phyloP scores from a whole-genome alignment of 2,797 vertebrate species.

The Psittacula echo region DNA sequence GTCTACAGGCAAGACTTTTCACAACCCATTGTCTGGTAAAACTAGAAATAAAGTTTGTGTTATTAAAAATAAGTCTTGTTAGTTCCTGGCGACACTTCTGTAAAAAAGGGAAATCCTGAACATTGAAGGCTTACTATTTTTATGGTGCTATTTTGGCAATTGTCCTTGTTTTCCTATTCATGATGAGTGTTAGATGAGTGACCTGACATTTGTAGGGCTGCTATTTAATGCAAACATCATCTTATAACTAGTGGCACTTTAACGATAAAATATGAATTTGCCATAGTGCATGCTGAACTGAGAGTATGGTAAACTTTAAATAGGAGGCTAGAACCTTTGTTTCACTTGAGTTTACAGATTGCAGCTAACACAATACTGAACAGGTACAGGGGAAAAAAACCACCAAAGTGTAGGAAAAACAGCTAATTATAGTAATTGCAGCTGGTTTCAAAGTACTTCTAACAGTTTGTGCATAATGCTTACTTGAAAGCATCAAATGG shows the following conservation, averaged over 20 bases:
- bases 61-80: not conserved
- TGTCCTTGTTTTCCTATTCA: not conserved
- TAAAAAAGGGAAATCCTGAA: slow-evolving; percentile 25
- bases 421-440: slow-evolving; percentile 89
- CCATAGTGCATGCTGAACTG: not conserved
- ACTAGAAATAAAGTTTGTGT: not conserved
- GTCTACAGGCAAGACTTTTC: not conserved
- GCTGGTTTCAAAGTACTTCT: slow-evolving; percentile 88
- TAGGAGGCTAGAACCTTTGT: not conserved
- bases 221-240: not conserved
- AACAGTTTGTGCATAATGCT: slow-evolving; percentile 84
- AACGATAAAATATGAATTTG: not conserved
- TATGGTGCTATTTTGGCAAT: slow-evolving; percentile 6
- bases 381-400: slow-evolving; percentile 69
- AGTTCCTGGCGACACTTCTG: not conserved
- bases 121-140: slow-evolving; percentile 17
- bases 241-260: not conserved
- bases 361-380: slow-evolving; percentile 45
- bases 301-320: not conserved
- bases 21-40: not conserved
- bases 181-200: not conserved
- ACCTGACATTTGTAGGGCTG: not conserved
- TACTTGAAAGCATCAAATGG: slow-evolving; percentile 83
- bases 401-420: slow-evolving; percentile 74
- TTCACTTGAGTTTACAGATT: slow-evolving; percentile 43